These are phyloP conservation scores for Eupithecia abbreviata DNA, from an alignment of 2,888 invertebrate genomes.

Conservation along the genomic window DNA sequence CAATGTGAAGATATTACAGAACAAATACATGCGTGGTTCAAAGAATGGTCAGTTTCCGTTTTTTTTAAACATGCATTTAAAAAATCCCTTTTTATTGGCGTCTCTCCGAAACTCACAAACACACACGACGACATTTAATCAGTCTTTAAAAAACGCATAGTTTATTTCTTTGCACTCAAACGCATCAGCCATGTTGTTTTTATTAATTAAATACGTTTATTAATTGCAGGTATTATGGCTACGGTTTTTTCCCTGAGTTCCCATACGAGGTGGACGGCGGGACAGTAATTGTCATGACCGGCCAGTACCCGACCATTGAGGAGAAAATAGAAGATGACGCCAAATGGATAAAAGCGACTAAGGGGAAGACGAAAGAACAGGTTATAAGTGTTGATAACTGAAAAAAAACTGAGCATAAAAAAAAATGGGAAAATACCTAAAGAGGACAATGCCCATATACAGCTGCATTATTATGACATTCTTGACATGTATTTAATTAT, in stretches of 20 bases:
- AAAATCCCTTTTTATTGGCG: too few species aligned
- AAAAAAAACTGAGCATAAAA: too few species aligned
- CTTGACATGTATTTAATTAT: too few species aligned
- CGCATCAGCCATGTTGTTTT: too few species aligned
- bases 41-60: conserved; percentile 53
- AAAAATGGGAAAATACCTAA: too few species aligned
- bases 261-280: conserved; percentile 77
- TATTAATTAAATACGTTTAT: too few species aligned
- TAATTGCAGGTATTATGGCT: conserved; percentile 56
- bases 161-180: too few species aligned
- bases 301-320: conserved; percentile 65
- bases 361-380: conserved; percentile 60
- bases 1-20: conserved; percentile 61
- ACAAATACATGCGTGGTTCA: conserved; percentile 55
- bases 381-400: conserved; percentile 38
- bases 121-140: too few species aligned
- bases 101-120: too few species aligned
- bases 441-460: too few species aligned
- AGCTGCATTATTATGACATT: too few species aligned
- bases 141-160: too few species aligned
- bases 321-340: conserved; percentile 62
- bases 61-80: not conserved
- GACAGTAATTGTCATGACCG: conserved; percentile 73
- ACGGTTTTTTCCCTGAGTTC: conserved; percentile 73
- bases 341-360: conserved; percentile 39